These are phyloP conservation scores for Hyla sarda DNA, from an alignment of 2,113 vertebrate genomes.

Conservation along the genomic window DNA sequence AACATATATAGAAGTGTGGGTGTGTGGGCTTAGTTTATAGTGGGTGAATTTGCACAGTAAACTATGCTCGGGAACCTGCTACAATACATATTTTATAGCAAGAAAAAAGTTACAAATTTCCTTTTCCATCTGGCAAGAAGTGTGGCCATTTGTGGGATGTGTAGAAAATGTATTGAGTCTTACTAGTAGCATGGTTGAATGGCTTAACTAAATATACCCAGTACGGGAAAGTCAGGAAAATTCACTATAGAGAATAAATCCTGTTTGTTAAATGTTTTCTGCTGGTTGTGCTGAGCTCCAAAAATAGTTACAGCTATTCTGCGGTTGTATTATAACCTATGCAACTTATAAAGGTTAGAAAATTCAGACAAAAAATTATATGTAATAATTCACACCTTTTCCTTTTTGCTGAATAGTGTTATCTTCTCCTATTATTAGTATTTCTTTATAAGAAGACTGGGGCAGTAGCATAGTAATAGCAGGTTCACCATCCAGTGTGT, in stretches of 20 bases:
- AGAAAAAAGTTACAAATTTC: conserved; percentile 42
- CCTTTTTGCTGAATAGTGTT: no score
- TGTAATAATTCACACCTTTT: no score
- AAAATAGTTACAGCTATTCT: background rate
- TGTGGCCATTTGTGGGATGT: conserved; percentile 3
- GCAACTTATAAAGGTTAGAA: no score
- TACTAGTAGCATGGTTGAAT: background rate
- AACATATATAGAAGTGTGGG: conserved; percentile 54
- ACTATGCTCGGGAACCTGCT: conserved; percentile 53
- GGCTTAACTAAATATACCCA: background rate
- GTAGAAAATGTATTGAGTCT: background rate
- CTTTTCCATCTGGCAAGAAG: conserved; percentile 11
- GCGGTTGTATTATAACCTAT: background rate
- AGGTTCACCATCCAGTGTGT: no score
- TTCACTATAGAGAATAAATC: background rate
- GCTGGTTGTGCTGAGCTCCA: background rate
- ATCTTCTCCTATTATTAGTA: no score
- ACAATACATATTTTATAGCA: conserved; percentile 54
- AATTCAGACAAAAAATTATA: no score
- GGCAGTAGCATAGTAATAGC: no score
- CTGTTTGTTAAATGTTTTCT: background rate
- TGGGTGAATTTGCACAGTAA: conserved; percentile 49
- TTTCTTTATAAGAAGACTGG: no score
- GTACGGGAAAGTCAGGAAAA: background rate
- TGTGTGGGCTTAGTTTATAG: conserved; percentile 56